A percentile compares a stretch with the other conserved stretches of the same genome.
These are phyloP conservation scores for Leucophenga maculata DNA, from an alignment of 2,888 invertebrate species.

Conservation along the genomic window DNA sequence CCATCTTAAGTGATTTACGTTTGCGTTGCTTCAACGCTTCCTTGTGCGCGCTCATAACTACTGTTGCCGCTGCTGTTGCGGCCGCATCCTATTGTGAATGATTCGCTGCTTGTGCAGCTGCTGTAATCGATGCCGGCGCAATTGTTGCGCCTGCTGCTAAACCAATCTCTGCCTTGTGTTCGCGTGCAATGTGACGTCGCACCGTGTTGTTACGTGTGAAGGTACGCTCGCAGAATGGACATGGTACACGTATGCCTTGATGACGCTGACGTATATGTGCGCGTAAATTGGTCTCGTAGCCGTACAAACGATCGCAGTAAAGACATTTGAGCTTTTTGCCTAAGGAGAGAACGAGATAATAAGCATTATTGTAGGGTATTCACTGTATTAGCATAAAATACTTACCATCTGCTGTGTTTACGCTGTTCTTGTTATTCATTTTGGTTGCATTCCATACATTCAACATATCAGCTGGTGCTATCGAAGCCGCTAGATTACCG, in stretches of 20 bases:
- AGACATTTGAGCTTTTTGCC: constrained; percentile 94
- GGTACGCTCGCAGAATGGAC: constrained; percentile 91
- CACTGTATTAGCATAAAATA: constrained; percentile 25
- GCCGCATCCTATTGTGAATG: constrained; percentile 72
- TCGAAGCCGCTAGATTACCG: constrained; percentile 70
- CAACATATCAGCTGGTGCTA: constrained; percentile 75
- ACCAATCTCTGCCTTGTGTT: constrained; percentile 81
- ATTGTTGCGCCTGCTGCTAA: constrained; percentile 65
- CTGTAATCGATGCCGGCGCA: constrained; percentile 66
- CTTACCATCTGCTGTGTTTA: constrained; percentile 88
- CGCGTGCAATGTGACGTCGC: constrained; percentile 90
- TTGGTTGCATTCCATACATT: constrained; percentile 78
- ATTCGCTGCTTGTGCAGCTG: constrained; percentile 69
- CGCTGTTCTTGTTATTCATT: constrained; percentile 80
- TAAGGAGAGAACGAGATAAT: constrained; percentile 73
- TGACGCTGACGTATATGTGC: constrained; percentile 93
- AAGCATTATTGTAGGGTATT: constrained; percentile 10
- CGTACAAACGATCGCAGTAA: constrained; percentile 92
- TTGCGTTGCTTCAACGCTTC: constrained; percentile 68
- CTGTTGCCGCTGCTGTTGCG: constrained; percentile 71
- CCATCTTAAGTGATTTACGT: constrained; percentile 70
- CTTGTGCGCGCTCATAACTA: constrained; percentile 69
- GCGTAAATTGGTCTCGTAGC: constrained; percentile 92
- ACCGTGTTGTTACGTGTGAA: constrained; percentile 95
- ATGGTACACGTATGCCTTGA: constrained; percentile 92